Conservation (phyloP, 2,888 invertebrate genomes). For the Diogma glabrata region DNA sequence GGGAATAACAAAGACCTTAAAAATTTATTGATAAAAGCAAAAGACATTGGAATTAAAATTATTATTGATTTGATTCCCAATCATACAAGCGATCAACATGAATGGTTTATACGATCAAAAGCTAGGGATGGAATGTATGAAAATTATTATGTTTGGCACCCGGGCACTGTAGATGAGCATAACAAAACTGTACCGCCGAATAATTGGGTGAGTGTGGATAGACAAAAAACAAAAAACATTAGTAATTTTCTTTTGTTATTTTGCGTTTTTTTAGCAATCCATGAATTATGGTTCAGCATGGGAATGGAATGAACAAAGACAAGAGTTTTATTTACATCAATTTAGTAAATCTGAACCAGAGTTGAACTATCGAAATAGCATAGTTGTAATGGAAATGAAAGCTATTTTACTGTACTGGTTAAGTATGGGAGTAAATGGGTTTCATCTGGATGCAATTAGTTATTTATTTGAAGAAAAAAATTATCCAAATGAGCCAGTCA, state of each 20-base stretch:
- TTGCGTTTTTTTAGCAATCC: slow-evolving; percentile 21
- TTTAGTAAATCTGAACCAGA: slow-evolving; percentile 62
- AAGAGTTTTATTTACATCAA: slow-evolving; percentile 63
- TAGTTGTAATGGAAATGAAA: slow-evolving; percentile 48
- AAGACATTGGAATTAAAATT: slow-evolving; percentile 45
- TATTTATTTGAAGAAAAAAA: slow-evolving; percentile 34
- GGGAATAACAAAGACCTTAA: slow-evolving; percentile 54
- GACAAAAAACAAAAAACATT: neutral
- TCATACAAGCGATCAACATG: slow-evolving; percentile 35
- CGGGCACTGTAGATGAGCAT: slow-evolving; percentile 19
- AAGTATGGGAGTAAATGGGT: slow-evolving; percentile 66
- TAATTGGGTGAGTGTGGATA: slow-evolving; percentile 34
- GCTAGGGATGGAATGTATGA: slow-evolving; percentile 41
- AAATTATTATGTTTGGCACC: slow-evolving; percentile 55
- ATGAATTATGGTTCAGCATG: slow-evolving; percentile 58
- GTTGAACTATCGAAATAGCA: slow-evolving; percentile 56
- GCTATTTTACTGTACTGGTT: slow-evolving; percentile 61
- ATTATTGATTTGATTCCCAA: slow-evolving; percentile 58
- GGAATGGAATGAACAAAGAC: slow-evolving; percentile 52
- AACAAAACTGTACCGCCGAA: slow-evolving; percentile 32
- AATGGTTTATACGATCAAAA: slow-evolving; percentile 56
- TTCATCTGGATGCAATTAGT: slow-evolving; percentile 56
- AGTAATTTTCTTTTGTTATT: neutral
- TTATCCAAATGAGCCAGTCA: slow-evolving; percentile 38
- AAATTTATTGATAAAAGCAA: slow-evolving; percentile 43